phyloP scores from a whole-genome alignment of 2,797 vertebrate genomes.

The Dryobates pubescens region DNA sequence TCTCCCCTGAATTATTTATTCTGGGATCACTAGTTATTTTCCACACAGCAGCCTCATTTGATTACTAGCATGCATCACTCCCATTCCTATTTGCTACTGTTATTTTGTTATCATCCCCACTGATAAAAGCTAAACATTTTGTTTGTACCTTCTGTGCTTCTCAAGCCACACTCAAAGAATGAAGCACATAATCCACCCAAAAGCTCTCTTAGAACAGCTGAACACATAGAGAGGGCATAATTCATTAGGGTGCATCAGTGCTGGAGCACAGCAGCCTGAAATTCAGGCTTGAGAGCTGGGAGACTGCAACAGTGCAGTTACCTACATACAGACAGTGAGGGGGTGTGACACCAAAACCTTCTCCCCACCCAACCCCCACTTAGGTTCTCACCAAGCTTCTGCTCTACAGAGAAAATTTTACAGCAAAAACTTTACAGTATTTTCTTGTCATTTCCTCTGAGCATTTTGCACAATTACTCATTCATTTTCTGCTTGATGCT shows the following conservation, averaged over 20 bases:
- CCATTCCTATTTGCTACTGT: not conserved
- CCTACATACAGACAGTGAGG: not conserved
- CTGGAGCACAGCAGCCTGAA: not conserved
- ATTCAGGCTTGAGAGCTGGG: not conserved
- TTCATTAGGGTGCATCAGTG: not conserved
- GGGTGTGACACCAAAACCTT: not conserved
- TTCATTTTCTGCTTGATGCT: not conserved
- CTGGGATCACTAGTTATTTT: slow-evolving; percentile 5
- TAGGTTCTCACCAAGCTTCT: not conserved
- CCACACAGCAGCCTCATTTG: not conserved
- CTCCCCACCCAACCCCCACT: not conserved
- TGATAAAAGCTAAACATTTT: not conserved
- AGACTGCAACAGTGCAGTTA: not conserved
- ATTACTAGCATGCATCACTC: not conserved
- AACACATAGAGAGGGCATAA: not conserved
- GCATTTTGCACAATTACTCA: not conserved
- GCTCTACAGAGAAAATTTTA: not conserved
- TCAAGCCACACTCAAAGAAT: not conserved
- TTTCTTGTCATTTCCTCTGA: not conserved
- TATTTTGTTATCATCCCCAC: not conserved
- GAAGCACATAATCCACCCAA: not conserved
- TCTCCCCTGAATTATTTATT: slow-evolving; percentile 35
- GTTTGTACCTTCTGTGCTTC: not conserved
- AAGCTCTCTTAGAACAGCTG: not conserved
- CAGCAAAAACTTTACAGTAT: slow-evolving; percentile 21